Evolutionary conservation across 2,888 invertebrate genomes (phyloP).

Genomic region (Steinernema carpocapsae): DNA sequence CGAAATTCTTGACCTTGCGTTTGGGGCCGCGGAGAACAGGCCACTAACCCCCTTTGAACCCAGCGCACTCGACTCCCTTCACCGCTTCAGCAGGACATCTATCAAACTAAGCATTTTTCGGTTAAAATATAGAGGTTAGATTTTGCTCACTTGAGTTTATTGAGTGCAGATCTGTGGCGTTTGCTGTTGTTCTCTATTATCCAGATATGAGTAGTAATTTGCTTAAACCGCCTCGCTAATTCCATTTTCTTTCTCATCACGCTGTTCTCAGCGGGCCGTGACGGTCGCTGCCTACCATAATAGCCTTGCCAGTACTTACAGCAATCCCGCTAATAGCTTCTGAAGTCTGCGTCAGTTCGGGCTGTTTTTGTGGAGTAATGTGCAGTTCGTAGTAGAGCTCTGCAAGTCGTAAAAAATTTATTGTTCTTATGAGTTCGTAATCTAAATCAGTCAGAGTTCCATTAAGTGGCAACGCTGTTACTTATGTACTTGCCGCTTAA

Average conservation of each 20-base stretch:
- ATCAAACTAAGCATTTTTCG: no score
- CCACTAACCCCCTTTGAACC: no score
- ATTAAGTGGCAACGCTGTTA: not conserved
- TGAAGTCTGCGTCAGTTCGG: not conserved
- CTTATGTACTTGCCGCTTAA: not conserved
- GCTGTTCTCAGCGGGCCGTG: not conserved
- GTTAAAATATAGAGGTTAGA: no score
- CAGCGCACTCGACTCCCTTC: no score
- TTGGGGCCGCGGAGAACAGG: no score
- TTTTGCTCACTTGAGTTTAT: no score
- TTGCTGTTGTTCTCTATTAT: no score
- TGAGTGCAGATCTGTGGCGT: no score
- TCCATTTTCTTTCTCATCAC: slow-evolving; percentile 29
- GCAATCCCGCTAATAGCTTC: not conserved
- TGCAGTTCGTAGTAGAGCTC: not conserved
- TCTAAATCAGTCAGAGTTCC: slow-evolving; percentile 5
- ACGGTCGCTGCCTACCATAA: slow-evolving; percentile 4
- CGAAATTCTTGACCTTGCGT: slow-evolving; percentile 5
- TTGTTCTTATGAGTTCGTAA: slow-evolving; percentile 21
- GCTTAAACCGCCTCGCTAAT: not conserved
- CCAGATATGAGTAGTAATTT: not conserved
- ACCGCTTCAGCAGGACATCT: no score
- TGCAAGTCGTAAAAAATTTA: slow-evolving; percentile 14
- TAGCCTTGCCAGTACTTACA: not conserved
- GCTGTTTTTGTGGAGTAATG: not conserved